Conservation (phyloP, 2,797 vertebrate genomes). For the Nyctibius grandis region DNA sequence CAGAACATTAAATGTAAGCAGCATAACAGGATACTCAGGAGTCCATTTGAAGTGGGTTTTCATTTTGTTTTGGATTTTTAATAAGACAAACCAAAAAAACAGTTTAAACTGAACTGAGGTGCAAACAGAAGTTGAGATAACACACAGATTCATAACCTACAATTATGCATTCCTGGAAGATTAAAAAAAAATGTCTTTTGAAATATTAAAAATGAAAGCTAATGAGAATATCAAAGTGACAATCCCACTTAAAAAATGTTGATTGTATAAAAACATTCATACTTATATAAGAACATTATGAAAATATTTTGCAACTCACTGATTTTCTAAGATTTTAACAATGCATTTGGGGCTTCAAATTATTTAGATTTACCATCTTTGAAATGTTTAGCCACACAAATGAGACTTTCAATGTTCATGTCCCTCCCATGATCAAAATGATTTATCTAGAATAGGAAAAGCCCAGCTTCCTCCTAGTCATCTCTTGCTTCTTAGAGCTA, state of each 20-base stretch:
- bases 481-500: not conserved
- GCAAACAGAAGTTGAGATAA: not conserved
- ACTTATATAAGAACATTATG: not conserved
- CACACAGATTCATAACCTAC: not conserved
- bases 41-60: not conserved
- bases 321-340: not conserved
- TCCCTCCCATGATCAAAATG: not conserved
- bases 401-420: not conserved
- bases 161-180: not conserved
- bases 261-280: not conserved
- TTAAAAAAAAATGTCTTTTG: not conserved
- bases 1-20: not conserved
- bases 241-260: slow-evolving; percentile 26
- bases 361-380: not conserved
- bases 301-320: not conserved
- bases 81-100: not conserved
- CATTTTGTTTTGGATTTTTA: not conserved
- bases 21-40: not conserved
- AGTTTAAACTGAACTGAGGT: not conserved
- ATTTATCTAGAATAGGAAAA: not conserved
- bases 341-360: not conserved
- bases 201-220: not conserved
- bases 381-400: not conserved
- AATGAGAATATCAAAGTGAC: slow-evolving; percentile 27
- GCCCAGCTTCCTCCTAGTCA: not conserved